Evolutionary conservation across 2,888 invertebrate species (phyloP).

Genomic region (Sinopyrophorus schimmeli): DNA sequence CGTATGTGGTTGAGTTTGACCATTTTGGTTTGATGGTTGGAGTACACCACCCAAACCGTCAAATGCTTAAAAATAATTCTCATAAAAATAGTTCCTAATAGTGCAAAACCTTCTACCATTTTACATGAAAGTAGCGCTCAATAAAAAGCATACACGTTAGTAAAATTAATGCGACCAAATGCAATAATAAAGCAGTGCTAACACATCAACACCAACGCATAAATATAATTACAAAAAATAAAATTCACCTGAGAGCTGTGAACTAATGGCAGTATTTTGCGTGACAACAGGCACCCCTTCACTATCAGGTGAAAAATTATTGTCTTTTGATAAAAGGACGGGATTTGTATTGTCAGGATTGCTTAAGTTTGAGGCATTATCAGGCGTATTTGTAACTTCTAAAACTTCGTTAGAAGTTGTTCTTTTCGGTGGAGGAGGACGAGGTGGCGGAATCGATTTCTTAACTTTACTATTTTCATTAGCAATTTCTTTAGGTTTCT

Average conservation of each 20-base stretch:
- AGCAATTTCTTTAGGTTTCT: background rate
- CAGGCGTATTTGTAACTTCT: conserved; percentile 3
- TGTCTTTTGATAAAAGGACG: conserved; percentile 27
- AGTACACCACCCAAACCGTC: conserved; percentile 75
- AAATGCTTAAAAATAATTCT: too few species aligned
- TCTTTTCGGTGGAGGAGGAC: conserved; percentile 55
- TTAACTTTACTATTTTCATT: conserved; percentile 12
- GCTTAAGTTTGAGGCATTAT: background rate
- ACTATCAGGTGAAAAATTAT: conserved; percentile 39
- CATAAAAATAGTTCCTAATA: too few species aligned
- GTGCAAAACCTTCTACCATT: too few species aligned
- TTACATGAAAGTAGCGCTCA: too few species aligned
- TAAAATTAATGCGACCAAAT: conserved; percentile 9
- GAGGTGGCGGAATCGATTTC: conserved; percentile 41
- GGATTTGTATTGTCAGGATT: conserved; percentile 21
- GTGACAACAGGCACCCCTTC: conserved; percentile 45
- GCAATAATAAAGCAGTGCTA: conserved; percentile 37
- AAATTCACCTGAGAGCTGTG: conserved; percentile 36
- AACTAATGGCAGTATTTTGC: conserved; percentile 41
- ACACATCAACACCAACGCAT: conserved; percentile 19
- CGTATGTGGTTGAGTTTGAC: conserved; percentile 35
- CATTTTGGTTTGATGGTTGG: conserved; percentile 57
- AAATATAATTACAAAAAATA: conserved; percentile 23
- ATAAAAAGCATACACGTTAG: background rate
- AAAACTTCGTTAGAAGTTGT: conserved; percentile 34